A percentile compares a stretch with the other conserved stretches of the same genome.
phyloP scores from a whole-genome alignment of 1,140 invertebrate species.

The Idris sp. region DNA sequence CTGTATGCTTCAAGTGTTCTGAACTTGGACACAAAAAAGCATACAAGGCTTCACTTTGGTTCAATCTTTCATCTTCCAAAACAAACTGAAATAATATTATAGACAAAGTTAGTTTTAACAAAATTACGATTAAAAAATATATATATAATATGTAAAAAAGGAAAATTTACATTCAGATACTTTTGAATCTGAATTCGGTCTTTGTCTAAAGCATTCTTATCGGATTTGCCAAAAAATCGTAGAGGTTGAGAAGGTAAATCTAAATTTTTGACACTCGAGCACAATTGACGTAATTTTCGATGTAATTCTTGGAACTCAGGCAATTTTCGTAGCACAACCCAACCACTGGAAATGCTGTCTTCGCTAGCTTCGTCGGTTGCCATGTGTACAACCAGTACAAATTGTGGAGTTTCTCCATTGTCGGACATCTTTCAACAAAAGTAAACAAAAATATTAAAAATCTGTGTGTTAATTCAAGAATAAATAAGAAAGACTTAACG shows the following conservation, averaged over 20 bases:
- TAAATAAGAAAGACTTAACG: no score
- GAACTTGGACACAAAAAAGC: conserved; percentile 93
- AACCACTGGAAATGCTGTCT: conserved; percentile 85
- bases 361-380: conserved; percentile 81
- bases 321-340: conserved; percentile 90
- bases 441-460: no score
- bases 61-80: conserved; percentile 89
- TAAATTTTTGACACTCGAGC: conserved; percentile 86
- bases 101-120: conserved; percentile 18
- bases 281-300: conserved; percentile 89
- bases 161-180: conserved; percentile 86
- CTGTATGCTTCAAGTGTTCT: conserved; percentile 89
- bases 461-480: no score
- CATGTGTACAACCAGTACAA: conserved; percentile 89
- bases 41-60: conserved; percentile 92
- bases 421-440: conserved; percentile 81
- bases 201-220: conserved; percentile 87
- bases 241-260: conserved; percentile 89
- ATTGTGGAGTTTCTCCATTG: conserved; percentile 88
- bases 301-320: conserved; percentile 91
- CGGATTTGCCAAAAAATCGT: conserved; percentile 88
- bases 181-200: conserved; percentile 90
- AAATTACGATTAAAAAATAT: conserved; percentile 1
- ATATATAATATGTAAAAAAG: no score
- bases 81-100: conserved; percentile 82